These are phyloP conservation scores for Catamblyrhynchus diadema DNA, from an alignment of 2,797 vertebrate genomes.

Conservation along the genomic window DNA sequence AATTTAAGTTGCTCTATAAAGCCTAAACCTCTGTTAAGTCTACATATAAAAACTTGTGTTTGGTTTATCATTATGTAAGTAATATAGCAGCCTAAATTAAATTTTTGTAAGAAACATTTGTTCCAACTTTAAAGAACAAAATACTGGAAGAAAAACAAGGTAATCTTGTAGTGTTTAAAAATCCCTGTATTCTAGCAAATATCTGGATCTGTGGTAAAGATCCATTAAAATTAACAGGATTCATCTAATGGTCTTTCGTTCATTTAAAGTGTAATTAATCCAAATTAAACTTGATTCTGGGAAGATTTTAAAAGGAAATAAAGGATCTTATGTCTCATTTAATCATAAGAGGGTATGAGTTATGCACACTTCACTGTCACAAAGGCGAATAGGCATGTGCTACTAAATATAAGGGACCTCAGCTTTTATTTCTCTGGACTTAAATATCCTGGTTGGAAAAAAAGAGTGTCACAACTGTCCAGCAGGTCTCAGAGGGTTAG, in stretches of 20 bases:
- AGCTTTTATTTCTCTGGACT: background rate
- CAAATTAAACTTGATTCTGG: background rate
- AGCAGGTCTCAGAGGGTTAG: background rate
- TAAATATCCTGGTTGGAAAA: background rate
- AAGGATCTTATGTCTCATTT: background rate
- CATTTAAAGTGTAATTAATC: background rate
- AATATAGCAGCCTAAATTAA: background rate
- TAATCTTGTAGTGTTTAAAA: background rate
- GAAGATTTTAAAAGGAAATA: background rate
- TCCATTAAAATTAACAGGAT: background rate
- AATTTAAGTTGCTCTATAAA: background rate
- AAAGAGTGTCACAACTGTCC: background rate
- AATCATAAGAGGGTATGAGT: background rate
- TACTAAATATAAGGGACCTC: background rate
- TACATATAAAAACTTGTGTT: background rate
- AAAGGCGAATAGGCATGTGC: background rate
- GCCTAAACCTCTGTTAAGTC: background rate
- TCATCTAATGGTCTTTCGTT: background rate
- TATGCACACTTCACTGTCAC: background rate
- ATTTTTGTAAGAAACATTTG: background rate
- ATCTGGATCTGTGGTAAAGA: background rate
- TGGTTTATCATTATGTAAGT: background rate
- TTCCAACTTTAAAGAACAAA: background rate
- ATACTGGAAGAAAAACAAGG: background rate
- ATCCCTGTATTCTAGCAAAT: background rate